phyloP scores from a whole-genome alignment of 2,888 invertebrate genomes.

The Bombylius discolor region DNA sequence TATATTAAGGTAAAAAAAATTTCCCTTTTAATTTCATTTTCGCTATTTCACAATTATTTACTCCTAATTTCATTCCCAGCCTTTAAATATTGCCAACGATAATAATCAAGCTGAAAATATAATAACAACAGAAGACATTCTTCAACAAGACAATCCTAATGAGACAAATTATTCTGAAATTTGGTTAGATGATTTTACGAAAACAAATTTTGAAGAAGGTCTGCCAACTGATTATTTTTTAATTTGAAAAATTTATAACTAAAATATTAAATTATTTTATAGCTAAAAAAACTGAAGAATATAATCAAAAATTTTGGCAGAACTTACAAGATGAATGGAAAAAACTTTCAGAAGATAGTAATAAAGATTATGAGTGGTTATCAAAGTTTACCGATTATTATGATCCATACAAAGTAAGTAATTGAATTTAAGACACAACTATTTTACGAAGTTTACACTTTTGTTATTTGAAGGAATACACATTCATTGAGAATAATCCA shows the following conservation, averaged over 20 bases:
- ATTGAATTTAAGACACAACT: too few relatives aligned
- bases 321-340: conserved; percentile 65
- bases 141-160: too few relatives aligned
- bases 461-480: conserved; percentile 46
- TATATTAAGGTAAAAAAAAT: too few relatives aligned
- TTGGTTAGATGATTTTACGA: conserved; percentile 40
- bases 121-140: too few relatives aligned
- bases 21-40: too few relatives aligned
- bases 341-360: conserved; percentile 47
- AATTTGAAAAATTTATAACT: too few relatives aligned
- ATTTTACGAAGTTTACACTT: not conserved
- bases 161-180: too few relatives aligned
- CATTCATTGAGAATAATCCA: conserved; percentile 74
- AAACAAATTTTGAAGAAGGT: conserved; percentile 44
- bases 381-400: conserved; percentile 50
- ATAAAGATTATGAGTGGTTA: conserved; percentile 54
- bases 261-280: not conserved
- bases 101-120: too few relatives aligned
- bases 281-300: conserved; percentile 46
- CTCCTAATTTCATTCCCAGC: too few relatives aligned
- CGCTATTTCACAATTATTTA: too few relatives aligned
- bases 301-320: conserved; percentile 49
- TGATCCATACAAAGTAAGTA: conserved; percentile 45
- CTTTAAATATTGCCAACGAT: too few relatives aligned
- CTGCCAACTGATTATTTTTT: not conserved